Percentiles rank a stretch among this genome's conserved stretches.
phyloP scores from a whole-genome alignment of 2,797 vertebrate species.

The Telmatherina bonti region DNA sequence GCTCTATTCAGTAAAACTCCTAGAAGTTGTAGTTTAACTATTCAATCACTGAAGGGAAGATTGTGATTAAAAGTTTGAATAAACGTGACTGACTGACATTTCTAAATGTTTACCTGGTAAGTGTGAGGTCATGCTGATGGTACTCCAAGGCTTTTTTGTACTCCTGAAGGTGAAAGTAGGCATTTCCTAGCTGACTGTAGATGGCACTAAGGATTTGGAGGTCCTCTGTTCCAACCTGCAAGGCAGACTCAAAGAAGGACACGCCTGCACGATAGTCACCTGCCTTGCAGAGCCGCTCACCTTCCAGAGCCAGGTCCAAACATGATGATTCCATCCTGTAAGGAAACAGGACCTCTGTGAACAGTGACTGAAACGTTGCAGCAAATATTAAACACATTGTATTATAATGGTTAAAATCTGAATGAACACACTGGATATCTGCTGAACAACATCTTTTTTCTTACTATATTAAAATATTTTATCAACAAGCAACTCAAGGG shows the following conservation, averaged over 20 bases:
- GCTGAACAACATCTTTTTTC: background rate
- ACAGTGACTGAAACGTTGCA: background rate
- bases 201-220: constrained; percentile 97
- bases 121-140: constrained; percentile 95
- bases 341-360: constrained; percentile 13
- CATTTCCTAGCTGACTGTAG: constrained; percentile 98
- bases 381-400: background rate
- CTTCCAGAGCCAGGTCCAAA: constrained; percentile 95
- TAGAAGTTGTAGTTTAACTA: constrained; percentile 2
- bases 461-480: too few species aligned
- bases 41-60: constrained; percentile 24
- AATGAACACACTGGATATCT: background rate
- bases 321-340: constrained; percentile 97
- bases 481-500: too few species aligned
- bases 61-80: constrained; percentile 18
- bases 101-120: constrained; percentile 65
- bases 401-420: background rate
- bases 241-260: constrained; percentile 95
- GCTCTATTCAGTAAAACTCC: constrained; percentile 16
- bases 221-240: constrained; percentile 97
- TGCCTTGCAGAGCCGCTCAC: constrained; percentile 92
- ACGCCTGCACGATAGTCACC: constrained; percentile 91
- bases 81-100: background rate
- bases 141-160: constrained; percentile 95
- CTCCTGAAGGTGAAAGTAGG: constrained; percentile 96